Conservation (phyloP, 2,888 invertebrate genomes). For the Polymixis lichenea region DNA sequence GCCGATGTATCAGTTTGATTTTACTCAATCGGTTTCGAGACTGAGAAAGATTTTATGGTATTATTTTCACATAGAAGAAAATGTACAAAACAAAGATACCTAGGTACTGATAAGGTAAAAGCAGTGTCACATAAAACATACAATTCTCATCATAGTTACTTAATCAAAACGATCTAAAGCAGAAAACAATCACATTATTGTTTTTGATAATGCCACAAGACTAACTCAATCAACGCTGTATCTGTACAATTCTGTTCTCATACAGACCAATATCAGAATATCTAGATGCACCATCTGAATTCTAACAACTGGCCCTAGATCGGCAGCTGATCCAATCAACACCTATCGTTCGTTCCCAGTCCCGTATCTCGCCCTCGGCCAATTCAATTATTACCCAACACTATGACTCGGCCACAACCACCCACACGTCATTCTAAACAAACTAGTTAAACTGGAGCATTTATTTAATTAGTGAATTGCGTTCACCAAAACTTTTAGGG, state of each 20-base stretch:
- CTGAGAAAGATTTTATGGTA: slow-evolving; percentile 1
- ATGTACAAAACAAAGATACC: background rate
- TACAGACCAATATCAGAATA: background rate
- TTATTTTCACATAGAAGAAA: background rate
- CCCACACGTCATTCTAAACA: slow-evolving; percentile 68
- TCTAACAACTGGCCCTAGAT: slow-evolving; percentile 1
- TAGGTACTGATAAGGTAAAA: background rate
- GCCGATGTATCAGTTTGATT: slow-evolving; percentile 40
- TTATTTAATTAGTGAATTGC: slow-evolving; percentile 76
- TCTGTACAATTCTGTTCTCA: slow-evolving; percentile 4
- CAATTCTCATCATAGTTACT: background rate
- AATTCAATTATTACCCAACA: slow-evolving; percentile 46
- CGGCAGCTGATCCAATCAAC: slow-evolving; percentile 34
- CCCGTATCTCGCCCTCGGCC: slow-evolving; percentile 34
- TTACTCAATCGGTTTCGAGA: slow-evolving; percentile 12
- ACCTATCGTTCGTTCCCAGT: slow-evolving; percentile 20
- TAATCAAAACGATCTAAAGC: background rate
- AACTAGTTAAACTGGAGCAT: slow-evolving; percentile 73
- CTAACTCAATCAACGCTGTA: background rate
- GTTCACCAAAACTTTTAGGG: slow-evolving; percentile 54
- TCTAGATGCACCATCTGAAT: background rate
- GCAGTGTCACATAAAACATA: background rate
- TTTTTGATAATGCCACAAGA: too few relatives aligned
- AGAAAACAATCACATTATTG: too few relatives aligned
- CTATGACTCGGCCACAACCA: slow-evolving; percentile 55